Conservation (phyloP, 1,140 invertebrate genomes). For the Elymnias hypermnestra region DNA sequence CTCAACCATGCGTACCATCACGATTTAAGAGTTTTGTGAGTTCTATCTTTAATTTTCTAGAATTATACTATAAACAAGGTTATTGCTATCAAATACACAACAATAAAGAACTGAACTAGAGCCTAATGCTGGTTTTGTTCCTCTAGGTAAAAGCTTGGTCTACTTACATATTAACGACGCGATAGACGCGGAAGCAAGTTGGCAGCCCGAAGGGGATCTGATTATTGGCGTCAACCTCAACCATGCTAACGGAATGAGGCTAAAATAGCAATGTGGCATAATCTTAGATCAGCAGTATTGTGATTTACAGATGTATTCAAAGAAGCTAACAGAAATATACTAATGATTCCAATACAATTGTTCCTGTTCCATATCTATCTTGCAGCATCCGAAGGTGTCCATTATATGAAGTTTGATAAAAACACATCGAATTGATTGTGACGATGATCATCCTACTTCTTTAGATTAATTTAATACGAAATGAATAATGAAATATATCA, state of each 20-base stretch:
- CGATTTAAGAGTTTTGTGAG: no score
- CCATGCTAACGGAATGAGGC: constrained; percentile 23
- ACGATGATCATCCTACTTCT: no score
- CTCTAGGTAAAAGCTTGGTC: neutral
- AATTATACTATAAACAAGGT: no score
- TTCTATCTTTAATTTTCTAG: no score
- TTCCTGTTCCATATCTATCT: no score
- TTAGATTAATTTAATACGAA: no score
- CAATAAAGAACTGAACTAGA: neutral
- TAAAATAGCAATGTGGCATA: constrained; percentile 34
- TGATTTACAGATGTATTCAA: neutral
- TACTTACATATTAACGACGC: constrained; percentile 15
- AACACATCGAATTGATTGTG: no score
- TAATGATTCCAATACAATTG: no score
- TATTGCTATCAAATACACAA: constrained; percentile 1
- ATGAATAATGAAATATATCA: no score
- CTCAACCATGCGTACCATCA: no score
- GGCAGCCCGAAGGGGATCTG: constrained; percentile 52
- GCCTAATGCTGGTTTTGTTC: constrained; percentile 1
- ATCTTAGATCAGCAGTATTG: constrained; percentile 19
- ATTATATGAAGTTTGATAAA: no score
- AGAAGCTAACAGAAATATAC: neutral
- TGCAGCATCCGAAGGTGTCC: no score
- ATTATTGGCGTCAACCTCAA: constrained; percentile 47
- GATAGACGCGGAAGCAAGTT: constrained; percentile 42